phyloP scores from a whole-genome alignment of 2,888 invertebrate species.

The Caenorhabditis virilis region DNA sequence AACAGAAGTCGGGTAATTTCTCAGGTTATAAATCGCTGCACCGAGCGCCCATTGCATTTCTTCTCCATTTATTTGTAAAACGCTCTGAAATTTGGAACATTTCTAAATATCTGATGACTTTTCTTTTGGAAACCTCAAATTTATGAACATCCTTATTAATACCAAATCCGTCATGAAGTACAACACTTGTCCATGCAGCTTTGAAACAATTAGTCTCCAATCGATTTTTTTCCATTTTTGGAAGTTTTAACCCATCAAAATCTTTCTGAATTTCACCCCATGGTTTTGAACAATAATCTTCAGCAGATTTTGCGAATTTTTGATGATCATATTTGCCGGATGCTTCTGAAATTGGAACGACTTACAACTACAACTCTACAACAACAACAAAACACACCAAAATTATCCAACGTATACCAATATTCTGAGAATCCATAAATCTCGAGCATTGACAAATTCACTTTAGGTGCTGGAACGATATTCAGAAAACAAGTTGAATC shows the following conservation, averaged over 20 bases:
- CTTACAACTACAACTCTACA: not conserved
- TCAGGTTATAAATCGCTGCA: slow-evolving; percentile 71
- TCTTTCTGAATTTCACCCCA: slow-evolving; percentile 59
- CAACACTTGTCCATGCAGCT: slow-evolving; percentile 72
- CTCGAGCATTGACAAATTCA: slow-evolving; percentile 53
- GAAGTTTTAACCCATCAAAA: slow-evolving; percentile 7
- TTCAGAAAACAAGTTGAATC: no score
- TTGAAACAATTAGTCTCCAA: slow-evolving; percentile 73
- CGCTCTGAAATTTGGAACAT: slow-evolving; percentile 42
- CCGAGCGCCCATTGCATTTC: slow-evolving; percentile 74
- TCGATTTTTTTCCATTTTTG: slow-evolving; percentile 55
- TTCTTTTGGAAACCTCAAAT: slow-evolving; percentile 47
- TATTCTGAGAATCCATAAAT: slow-evolving; percentile 62
- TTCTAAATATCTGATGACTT: not conserved
- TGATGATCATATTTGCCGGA: slow-evolving; percentile 60
- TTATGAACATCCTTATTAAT: slow-evolving; percentile 70
- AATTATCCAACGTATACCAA: slow-evolving; percentile 54
- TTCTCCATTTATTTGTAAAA: slow-evolving; percentile 59
- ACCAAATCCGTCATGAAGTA: slow-evolving; percentile 72
- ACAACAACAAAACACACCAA: slow-evolving; percentile 38
- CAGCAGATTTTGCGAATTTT: slow-evolving; percentile 47
- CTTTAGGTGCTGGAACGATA: slow-evolving; percentile 54
- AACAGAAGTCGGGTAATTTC: no score
- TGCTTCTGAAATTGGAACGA: not conserved
- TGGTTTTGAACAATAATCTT: slow-evolving; percentile 53